Evolutionary conservation across 2,113 vertebrate genomes (phyloP).

Genomic region (Panurus biarmicus): DNA sequence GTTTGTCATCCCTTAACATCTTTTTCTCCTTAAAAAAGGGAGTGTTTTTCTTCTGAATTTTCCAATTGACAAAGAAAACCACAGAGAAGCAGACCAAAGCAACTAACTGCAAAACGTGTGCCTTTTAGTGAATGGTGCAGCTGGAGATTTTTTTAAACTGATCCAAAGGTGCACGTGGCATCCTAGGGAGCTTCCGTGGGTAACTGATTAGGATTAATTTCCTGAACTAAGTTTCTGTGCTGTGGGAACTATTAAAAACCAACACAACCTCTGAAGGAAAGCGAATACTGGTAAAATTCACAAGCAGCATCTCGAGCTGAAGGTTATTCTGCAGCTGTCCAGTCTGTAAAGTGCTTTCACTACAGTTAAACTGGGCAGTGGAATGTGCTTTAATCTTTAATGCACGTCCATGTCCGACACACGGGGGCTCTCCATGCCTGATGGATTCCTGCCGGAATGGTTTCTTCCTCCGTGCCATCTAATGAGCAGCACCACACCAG

Average conservation of each 20-base stretch:
- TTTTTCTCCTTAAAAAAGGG: neutral
- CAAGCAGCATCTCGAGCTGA: neutral
- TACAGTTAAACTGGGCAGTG: neutral
- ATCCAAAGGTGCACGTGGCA: neutral
- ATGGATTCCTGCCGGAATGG: neutral
- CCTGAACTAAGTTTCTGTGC: neutral
- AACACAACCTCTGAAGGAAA: constrained; percentile 15
- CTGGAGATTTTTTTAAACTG: neutral
- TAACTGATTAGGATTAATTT: neutral
- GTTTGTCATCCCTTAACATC: neutral
- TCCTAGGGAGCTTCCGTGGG: neutral
- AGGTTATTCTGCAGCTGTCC: neutral
- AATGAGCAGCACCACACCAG: neutral
- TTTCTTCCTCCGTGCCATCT: neutral
- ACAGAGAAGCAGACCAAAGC: neutral
- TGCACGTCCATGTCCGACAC: constrained; percentile 29
- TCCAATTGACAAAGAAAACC: neutral
- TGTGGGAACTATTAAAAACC: constrained; percentile 15
- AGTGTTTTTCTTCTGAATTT: neutral
- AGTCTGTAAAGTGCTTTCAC: constrained; percentile 2
- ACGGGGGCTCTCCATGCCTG: constrained; percentile 14
- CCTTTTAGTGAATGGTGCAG: neutral
- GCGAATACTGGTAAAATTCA: neutral
- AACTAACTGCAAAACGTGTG: neutral
- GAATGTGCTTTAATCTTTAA: neutral